phyloP scores from a whole-genome alignment of 1,140 invertebrate species.

The Harpegnathos saltator region DNA sequence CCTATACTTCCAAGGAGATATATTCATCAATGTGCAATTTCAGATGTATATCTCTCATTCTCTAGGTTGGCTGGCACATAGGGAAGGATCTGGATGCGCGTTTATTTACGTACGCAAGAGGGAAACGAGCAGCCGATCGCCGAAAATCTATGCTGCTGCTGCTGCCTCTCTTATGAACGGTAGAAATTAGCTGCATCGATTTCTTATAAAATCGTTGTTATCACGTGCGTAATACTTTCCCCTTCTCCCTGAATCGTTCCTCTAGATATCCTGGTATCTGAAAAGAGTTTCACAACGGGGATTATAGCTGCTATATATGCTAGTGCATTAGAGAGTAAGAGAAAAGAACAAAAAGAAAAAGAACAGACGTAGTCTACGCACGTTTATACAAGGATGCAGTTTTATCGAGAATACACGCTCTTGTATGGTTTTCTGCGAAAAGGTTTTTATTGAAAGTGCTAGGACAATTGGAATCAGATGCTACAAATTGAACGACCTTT shows the following conservation, averaged over 20 bases:
- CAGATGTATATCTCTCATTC: slow-evolving; percentile 16
- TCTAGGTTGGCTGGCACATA: slow-evolving; percentile 48
- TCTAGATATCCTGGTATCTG: slow-evolving; percentile 85
- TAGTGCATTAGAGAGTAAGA: too few species aligned
- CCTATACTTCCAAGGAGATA: slow-evolving; percentile 18
- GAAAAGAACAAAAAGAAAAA: not conserved
- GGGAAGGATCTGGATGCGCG: slow-evolving; percentile 46
- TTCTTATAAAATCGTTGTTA: slow-evolving; percentile 72
- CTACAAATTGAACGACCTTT: too few species aligned
- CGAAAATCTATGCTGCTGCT: slow-evolving; percentile 62
- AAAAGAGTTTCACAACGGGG: slow-evolving; percentile 78
- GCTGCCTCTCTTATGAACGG: slow-evolving; percentile 57
- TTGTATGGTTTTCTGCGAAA: too few species aligned
- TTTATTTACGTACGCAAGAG: slow-evolving; percentile 38
- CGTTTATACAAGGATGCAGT: too few species aligned
- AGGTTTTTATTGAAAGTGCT: too few species aligned
- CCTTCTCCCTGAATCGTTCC: slow-evolving; percentile 82
- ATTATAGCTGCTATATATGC: slow-evolving; percentile 44
- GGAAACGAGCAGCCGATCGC: slow-evolving; percentile 67
- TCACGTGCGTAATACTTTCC: slow-evolving; percentile 82
- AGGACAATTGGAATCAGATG: too few species aligned
- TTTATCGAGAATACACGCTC: too few species aligned
- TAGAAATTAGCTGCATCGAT: slow-evolving; percentile 58
- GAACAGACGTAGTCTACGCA: slow-evolving; percentile 1
- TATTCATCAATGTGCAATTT: not conserved